Evolutionary conservation across 2,888 invertebrate species (phyloP), one percentile per base, ranked within the genome.

Genomic region (Ophonus ardosiacus): DNA sequence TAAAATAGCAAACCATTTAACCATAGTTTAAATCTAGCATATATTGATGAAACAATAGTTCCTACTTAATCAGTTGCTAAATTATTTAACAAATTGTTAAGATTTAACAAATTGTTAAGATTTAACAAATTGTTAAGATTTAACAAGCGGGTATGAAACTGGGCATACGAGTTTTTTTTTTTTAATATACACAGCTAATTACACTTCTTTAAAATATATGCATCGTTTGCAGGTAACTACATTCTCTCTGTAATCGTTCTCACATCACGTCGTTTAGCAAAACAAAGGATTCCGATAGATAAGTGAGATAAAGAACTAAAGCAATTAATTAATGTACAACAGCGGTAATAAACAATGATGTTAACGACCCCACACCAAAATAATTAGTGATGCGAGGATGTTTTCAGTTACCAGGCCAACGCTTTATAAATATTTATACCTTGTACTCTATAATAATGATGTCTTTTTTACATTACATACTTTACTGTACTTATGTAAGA

Each of bases 321-420:
- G 85, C 87, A 86, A 87, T 87, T 87, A 86, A 87, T 87, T 87
- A 87, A 87, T 85, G 81, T 68, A 81, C 81, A 81, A 65, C 68
- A 10, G 40, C 59, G 24, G 68, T 40, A 81, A 81, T 81, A 81
- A 68, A 81, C 65, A 68, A 59, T 81, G 68, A 68, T 68, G 81
- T 68, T 81, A 81, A 65, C 51, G 81, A 81, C 65, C 81, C 24
- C 59, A 8, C 24, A 17, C 80, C 51, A 51, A 68, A 81, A 81
- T 81, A 81, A 81, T 81, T 81, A 81, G 81, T 81, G 68, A 68
- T 17, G 38, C 80, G 59, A 61, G 80, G 61, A 80, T 80, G 80
- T 57, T 61, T 57, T 76, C 51, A 76, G 56, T 76, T 56, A 80
- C 40, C 61, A 31, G 63, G 40, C 43, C 18, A 81, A 15, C 51